Percentiles rank a stretch among this genome's conserved stretches.
These are phyloP conservation scores for Chiridota heheva DNA, from an alignment of 35 echinoderm and acorn worm species.

Conservation along the genomic window DNA sequence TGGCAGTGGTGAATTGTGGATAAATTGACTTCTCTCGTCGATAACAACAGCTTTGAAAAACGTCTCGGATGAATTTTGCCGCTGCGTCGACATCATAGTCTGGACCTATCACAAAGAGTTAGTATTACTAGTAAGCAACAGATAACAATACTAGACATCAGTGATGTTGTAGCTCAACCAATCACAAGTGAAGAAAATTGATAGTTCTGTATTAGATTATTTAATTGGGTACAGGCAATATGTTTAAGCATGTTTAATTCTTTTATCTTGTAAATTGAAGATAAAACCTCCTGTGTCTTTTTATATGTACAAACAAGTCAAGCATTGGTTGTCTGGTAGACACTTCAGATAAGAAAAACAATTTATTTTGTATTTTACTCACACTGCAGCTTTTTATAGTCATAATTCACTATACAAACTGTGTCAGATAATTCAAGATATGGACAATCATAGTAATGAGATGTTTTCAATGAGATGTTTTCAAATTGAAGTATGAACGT, in stretches of 20 bases:
- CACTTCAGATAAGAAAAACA: too few relatives aligned
- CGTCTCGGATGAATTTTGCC: conserved; percentile 60
- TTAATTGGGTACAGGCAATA: background rate
- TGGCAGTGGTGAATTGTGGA: conserved; percentile 98
- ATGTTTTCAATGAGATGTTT: too few relatives aligned
- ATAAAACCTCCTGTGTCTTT: too few relatives aligned
- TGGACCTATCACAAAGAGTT: conserved; percentile 54
- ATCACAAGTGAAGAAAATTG: background rate
- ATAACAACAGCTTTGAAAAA: conserved; percentile 67
- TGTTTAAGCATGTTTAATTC: background rate
- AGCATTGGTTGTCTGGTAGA: too few relatives aligned
- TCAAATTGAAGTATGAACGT: too few relatives aligned
- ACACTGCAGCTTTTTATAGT: too few relatives aligned
- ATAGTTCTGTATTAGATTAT: too few relatives aligned
- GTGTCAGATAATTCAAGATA: too few relatives aligned
- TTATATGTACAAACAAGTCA: background rate
- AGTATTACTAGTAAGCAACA: background rate
- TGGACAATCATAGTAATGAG: background rate
- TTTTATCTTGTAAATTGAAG: background rate
- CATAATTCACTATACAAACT: too few relatives aligned
- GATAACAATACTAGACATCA: background rate
- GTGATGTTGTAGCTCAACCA: too few relatives aligned
- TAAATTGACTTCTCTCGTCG: conserved; percentile 71
- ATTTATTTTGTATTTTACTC: background rate
- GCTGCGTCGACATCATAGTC: conserved; percentile 93